Evolutionary conservation across 2,888 invertebrate species (phyloP).

Genomic region (Andrena minutula): DNA sequence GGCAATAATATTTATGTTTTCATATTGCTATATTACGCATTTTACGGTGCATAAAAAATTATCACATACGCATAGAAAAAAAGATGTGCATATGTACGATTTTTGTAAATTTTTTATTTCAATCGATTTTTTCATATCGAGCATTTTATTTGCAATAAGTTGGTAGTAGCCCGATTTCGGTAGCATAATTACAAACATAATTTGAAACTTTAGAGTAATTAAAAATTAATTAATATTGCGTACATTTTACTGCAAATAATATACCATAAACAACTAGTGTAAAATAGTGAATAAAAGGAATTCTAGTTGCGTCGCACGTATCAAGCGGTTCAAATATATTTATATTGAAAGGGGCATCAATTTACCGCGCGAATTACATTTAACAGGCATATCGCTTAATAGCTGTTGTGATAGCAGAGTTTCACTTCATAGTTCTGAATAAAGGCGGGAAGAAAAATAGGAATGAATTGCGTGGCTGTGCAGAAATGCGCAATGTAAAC

Average conservation of each 20-base stretch:
- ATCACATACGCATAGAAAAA: background rate
- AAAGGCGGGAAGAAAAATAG: background rate
- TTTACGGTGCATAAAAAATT: slow-evolving; percentile 16
- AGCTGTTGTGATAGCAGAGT: too few relatives aligned
- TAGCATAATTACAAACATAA: background rate
- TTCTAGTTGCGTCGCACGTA: background rate
- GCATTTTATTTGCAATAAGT: background rate
- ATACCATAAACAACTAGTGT: background rate
- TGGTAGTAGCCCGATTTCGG: background rate
- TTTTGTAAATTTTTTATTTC: background rate
- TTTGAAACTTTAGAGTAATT: background rate
- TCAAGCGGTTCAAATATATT: background rate
- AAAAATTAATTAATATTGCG: background rate
- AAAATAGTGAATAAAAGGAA: background rate
- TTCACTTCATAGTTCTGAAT: background rate
- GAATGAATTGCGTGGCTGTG: background rate
- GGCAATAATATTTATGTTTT: background rate
- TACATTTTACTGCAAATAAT: background rate
- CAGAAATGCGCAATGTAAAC: slow-evolving; percentile 23
- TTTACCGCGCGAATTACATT: slow-evolving; percentile 41
- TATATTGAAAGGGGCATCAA: slow-evolving; percentile 3
- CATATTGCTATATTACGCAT: background rate
- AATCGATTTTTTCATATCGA: background rate
- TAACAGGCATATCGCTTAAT: slow-evolving; percentile 3
- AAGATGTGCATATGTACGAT: background rate